phyloP scores from a whole-genome alignment of 2,888 invertebrate genomes.

The Melanargia galathea region DNA sequence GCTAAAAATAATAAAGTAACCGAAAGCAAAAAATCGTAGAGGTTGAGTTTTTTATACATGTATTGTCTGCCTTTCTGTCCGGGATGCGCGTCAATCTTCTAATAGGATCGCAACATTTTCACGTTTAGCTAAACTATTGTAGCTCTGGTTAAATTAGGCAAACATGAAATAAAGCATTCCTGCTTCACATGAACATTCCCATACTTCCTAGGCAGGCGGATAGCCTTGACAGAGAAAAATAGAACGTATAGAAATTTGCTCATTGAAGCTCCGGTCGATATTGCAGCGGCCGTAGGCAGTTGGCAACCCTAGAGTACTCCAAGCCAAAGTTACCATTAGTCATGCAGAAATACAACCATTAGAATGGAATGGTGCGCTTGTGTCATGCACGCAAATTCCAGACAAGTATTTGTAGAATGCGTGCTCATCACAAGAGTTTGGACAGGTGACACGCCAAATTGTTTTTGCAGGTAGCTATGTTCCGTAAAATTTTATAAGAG shows the following conservation, averaged over 20 bases:
- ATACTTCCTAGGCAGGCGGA: too few species aligned
- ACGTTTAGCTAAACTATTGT: too few species aligned
- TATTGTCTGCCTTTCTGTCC: too few species aligned
- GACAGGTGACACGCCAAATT: neutral
- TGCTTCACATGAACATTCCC: too few species aligned
- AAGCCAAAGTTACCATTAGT: conserved; percentile 12
- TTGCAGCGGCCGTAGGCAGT: neutral
- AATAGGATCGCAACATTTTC: too few species aligned
- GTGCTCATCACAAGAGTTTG: conserved; percentile 9
- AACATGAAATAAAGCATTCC: too few species aligned
- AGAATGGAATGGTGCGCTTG: conserved; percentile 1
- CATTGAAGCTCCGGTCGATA: neutral
- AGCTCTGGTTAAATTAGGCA: too few species aligned
- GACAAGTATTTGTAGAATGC: conserved; percentile 5
- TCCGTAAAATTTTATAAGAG: neutral
- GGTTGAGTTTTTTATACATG: too few species aligned
- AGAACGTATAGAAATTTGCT: neutral
- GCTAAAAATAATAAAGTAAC: too few species aligned
- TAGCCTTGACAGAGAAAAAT: too few species aligned
- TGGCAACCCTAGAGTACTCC: conserved; percentile 4
- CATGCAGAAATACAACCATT: conserved; percentile 16
- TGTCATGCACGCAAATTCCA: conserved; percentile 9
- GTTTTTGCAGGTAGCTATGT: neutral
- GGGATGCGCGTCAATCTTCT: too few species aligned
- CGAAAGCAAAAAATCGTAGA: too few species aligned